Evolutionary conservation across 53 echinoderm and acorn worm genomes (phyloP).

Genomic region (Zoroaster sp.): DNA sequence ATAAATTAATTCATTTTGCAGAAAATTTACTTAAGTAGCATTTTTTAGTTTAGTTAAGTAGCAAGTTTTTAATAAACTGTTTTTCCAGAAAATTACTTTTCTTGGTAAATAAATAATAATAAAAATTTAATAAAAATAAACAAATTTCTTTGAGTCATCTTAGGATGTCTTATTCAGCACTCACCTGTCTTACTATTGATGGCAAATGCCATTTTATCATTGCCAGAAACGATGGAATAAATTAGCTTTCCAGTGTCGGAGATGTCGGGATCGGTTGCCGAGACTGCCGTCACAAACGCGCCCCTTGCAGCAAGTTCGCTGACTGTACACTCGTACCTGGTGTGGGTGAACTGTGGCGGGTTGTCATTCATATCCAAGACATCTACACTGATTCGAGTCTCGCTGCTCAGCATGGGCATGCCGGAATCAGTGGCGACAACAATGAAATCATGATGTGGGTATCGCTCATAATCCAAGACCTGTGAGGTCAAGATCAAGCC

Average conservation of each 20-base stretch:
- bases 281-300: slow-evolving; percentile 82
- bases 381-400: slow-evolving; percentile 70
- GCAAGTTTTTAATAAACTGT: no score
- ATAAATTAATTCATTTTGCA: no score
- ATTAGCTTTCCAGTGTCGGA: slow-evolving; percentile 74
- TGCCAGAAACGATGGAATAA: slow-evolving; percentile 94
- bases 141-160: background rate
- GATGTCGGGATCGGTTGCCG: slow-evolving; percentile 85
- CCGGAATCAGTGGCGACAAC: slow-evolving; percentile 91
- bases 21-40: no score
- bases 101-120: no score
- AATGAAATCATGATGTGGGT: slow-evolving; percentile 68
- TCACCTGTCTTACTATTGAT: slow-evolving; percentile 86
- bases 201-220: slow-evolving; percentile 89
- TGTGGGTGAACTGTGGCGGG: slow-evolving; percentile 72
- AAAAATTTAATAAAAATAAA: background rate
- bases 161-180: no score
- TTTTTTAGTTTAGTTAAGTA: no score
- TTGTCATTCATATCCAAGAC: slow-evolving; percentile 98
- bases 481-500: slow-evolving; percentile 90
- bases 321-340: slow-evolving; percentile 72
- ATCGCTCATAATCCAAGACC: slow-evolving; percentile 80
- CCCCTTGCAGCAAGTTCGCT: slow-evolving; percentile 93
- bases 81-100: no score
- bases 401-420: slow-evolving; percentile 79